Evolutionary conservation across 2,113 vertebrate genomes (phyloP).

Genomic region (Opisthocomus hoazin): DNA sequence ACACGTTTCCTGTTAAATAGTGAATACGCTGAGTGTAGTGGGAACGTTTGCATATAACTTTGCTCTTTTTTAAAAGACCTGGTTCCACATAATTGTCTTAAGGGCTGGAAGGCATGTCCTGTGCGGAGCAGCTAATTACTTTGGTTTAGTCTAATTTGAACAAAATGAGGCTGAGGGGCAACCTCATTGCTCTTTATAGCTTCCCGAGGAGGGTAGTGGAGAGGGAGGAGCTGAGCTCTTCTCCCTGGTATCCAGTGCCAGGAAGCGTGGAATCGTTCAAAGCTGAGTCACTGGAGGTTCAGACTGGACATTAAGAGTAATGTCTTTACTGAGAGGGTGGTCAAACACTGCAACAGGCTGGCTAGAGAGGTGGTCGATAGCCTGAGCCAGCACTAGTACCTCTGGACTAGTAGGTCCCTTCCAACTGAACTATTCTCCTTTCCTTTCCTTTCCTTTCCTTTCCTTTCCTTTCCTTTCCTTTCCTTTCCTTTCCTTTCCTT

Average conservation of each 20-base stretch:
- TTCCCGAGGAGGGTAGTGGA: neutral
- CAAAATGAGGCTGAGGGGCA: neutral
- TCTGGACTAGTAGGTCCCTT: neutral
- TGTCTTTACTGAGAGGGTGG: rapidly evolving
- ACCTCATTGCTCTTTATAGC: neutral
- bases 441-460: neutral
- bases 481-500: neutral
- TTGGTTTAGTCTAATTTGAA: neutral
- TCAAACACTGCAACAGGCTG: neutral
- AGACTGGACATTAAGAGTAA: neutral
- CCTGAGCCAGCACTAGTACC: too few species aligned
- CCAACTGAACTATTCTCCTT: neutral
- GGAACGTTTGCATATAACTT: neutral
- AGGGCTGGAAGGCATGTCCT: neutral
- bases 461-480: neutral
- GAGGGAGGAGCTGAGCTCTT: neutral
- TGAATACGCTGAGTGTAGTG: neutral
- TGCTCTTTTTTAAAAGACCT: neutral
- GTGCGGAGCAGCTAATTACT: neutral
- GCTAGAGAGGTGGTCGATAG: neutral
- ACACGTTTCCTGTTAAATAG: neutral
- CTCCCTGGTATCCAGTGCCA: neutral
- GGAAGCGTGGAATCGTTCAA: rapidly evolving
- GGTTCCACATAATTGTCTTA: neutral
- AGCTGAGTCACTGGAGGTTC: rapidly evolving